Base-by-base conservation (phyloP, 2,797 vertebrate species). In the Threskiornis aethiopicus region DNA sequence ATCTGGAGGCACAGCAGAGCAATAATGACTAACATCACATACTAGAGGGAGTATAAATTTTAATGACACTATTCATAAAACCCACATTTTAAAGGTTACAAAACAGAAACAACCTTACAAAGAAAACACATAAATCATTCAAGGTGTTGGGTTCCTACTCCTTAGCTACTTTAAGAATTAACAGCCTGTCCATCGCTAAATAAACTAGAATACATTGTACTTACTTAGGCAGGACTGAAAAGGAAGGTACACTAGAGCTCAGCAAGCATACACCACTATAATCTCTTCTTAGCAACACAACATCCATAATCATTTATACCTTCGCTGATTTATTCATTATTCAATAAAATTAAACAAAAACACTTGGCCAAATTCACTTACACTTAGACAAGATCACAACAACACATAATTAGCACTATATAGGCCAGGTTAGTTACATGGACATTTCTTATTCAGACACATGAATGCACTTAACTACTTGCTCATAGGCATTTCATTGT, bases 11-110 rank as follows among this genome's bases (percentile, higher is more conserved):
- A 93, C 80, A 73, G 73, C 54, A 90, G 71, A 97, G 94, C 77
- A 96, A 97, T 96, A 97, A 98, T 87, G 96, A 97, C 97, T 96
- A 98, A 96, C 84, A 97, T 91, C 89, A 90, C 61, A 90, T 85
- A 94, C 75, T 59, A 96, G 59, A 94, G 70, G 58, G 71, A 96
- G 75, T 84, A 96, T 96, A 97, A 92, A 97, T 97, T 97, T 97
- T 98, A 98, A 98, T 93, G 95, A 78, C 85, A 84, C 81, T 70
- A 80, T 77, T 95, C 95, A 97, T 97, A 97, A 98, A 97, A 67
- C 71, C 71, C 49, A 87, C 84, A 65, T 97, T 98, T 97, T 95
- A 98, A 98, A 96, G 93, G 96, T 97, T 97, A 96, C 93, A 96
- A 96, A 98, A 96, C 84, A 97, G 94, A 98, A 97, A 91, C 85